Percentiles rank a stretch among this genome's conserved stretches.
phyloP scores from a whole-genome alignment of 2,888 invertebrate genomes.

The Ichneumoninae sp. region DNA sequence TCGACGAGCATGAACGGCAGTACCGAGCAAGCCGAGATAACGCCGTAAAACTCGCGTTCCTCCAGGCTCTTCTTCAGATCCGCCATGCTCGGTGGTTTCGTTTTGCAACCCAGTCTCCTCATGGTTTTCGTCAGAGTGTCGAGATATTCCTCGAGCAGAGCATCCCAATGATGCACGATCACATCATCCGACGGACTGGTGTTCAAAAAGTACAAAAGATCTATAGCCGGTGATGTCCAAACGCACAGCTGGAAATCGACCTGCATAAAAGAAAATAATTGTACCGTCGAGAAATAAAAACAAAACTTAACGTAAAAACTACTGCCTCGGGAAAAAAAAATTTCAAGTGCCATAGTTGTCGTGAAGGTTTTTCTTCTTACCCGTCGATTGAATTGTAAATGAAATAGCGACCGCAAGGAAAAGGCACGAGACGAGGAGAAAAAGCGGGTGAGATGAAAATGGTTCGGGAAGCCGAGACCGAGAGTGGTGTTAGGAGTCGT shows the following conservation, averaged over 20 bases:
- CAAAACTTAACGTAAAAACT: neutral
- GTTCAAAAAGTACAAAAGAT: constrained; percentile 84
- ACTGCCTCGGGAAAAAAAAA: neutral
- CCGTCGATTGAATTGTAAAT: constrained; percentile 76
- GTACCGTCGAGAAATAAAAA: neutral
- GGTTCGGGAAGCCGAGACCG: constrained; percentile 26
- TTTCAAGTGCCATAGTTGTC: neutral
- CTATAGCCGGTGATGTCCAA: constrained; percentile 84
- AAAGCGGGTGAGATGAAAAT: constrained; percentile 24
- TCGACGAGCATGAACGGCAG: constrained; percentile 76
- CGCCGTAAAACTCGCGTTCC: constrained; percentile 69
- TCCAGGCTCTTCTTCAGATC: constrained; percentile 69
- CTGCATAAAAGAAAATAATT: constrained; percentile 71
- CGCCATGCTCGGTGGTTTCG: constrained; percentile 72
- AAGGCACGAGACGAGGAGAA: constrained; percentile 26
- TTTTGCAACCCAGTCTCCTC: constrained; percentile 75
- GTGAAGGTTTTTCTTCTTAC: neutral
- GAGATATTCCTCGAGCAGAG: constrained; percentile 75
- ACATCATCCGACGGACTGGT: constrained; percentile 79
- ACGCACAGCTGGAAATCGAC: constrained; percentile 85
- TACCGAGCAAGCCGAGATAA: constrained; percentile 72
- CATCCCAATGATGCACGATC: constrained; percentile 64
- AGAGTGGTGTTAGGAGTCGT: constrained; percentile 68
- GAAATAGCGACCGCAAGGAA: constrained; percentile 63
- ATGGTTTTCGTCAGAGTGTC: constrained; percentile 71